Base-by-base conservation (phyloP, 2,888 invertebrate genomes). In the Amphipoea oculea region DNA sequence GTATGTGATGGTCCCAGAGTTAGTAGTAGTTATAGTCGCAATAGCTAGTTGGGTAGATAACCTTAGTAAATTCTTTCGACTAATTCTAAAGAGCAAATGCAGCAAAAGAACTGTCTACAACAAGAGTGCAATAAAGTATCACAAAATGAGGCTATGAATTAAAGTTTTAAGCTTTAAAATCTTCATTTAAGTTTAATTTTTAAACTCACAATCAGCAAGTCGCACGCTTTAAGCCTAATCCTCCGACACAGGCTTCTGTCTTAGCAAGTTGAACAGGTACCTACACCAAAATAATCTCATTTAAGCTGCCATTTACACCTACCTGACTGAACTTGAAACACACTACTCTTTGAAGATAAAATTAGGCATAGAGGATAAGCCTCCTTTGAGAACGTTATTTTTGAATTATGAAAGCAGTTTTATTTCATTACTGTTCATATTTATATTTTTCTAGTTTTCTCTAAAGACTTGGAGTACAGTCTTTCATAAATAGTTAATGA, bases 201-300 rank as follows among this genome's bases (percentile, higher is more conserved):
- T 89, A 87, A 92, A 90, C 90, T 90, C 86, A 83, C 90, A 91
- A 92, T 92, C 92, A 90, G 91, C 81, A 86, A 88, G 84, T 79
- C 75, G 80, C 87, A 86, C 87, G 90, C 86, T 91, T 87, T 87
- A 73, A 78, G 79, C 36, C 74, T 90, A 92, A 92, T 90, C 90
- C 91, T 73, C 78, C 65, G 68, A 60, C 82, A 85, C 81, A 87
- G 84, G 84, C 84, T 81, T 84, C 72, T 75, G 79, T 74, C 70
- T 86, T 83, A 48, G 73, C 63, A 84, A 86, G 81, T 87, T 81
- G 81, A 73, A 74, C 73, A 89, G 81, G 84, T 88, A 90, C 36
- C 36, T 36, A 36, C 79, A 86, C 73, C 75, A 51, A 76, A 88
- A 88, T 91, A 88, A 90, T 90, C 90, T 79, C 72, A 74, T 88